phyloP scores from a whole-genome alignment of 2,113 vertebrate species.

The Struthio camelus region DNA sequence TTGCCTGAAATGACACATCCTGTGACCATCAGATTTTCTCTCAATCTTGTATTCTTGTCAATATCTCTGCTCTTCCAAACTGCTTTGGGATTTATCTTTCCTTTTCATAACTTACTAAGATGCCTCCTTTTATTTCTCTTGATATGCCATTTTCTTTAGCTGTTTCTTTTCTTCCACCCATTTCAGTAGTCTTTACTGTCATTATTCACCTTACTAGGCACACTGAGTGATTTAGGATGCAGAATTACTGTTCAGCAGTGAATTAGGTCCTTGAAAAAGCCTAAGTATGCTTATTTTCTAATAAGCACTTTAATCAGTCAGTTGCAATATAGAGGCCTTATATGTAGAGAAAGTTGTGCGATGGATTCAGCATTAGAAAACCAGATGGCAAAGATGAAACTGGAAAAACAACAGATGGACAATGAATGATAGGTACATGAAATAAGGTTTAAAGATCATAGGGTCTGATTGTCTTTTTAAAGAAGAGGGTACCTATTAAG shows the following conservation, averaged over 20 bases:
- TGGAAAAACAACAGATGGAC: constrained; percentile 33
- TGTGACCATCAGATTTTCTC: neutral
- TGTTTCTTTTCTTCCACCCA: neutral
- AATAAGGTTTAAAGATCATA: neutral
- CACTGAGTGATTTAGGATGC: neutral
- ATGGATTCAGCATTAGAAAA: constrained; percentile 18
- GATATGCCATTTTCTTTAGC: neutral
- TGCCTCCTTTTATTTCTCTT: neutral
- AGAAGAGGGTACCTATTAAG: neutral
- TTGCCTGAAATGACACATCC: neutral
- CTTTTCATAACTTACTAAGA: neutral
- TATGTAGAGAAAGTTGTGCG: neutral
- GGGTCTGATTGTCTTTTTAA: neutral
- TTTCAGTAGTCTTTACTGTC: neutral
- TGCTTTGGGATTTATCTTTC: constrained; percentile 16
- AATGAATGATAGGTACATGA: constrained; percentile 18
- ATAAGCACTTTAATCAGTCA: neutral
- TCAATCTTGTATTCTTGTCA: neutral
- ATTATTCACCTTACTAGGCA: neutral
- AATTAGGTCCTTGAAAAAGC: neutral
- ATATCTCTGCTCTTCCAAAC: neutral
- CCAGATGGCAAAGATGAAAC: constrained; percentile 25
- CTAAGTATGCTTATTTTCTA: neutral
- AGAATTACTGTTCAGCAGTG: neutral
- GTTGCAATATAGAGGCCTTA: neutral